A percentile compares a stretch with the other conserved stretches of the same genome.
Evolutionary conservation across 2,888 invertebrate species (phyloP).

Genomic region (Cryptocephalus primarius): DNA sequence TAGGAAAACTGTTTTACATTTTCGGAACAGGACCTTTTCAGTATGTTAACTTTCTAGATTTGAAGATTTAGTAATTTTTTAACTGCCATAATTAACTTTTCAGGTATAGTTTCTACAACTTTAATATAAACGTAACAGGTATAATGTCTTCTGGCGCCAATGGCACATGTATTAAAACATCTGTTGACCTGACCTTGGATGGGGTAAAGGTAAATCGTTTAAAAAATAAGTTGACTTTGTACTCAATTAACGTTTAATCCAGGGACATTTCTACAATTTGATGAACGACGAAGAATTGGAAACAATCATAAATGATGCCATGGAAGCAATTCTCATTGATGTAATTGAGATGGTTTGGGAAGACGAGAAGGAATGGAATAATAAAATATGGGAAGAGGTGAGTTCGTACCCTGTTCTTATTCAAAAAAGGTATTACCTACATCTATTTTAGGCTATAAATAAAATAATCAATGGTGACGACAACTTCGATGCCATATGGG

Average conservation of each 20-base stretch:
- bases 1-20: conserved; percentile 17
- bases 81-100: not conserved
- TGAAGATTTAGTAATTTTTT: not conserved
- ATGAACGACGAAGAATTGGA: conserved; percentile 12
- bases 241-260: not conserved
- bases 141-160: not conserved
- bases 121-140: not conserved
- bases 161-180: conserved; percentile 2
- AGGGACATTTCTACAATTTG: conserved; percentile 10
- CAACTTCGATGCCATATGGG: not conserved
- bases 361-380: conserved; percentile 9
- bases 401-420: not conserved
- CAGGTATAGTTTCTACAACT: not conserved
- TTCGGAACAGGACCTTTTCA: conserved; percentile 13
- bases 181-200: conserved; percentile 1
- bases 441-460: conserved; percentile 8
- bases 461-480: conserved; percentile 1
- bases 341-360: conserved; percentile 11
- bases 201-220: not conserved
- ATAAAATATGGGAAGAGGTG: conserved; percentile 10
- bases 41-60: conserved; percentile 3
- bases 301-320: conserved; percentile 8
- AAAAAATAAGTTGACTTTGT: no score
- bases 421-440: not conserved
- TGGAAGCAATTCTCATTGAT: conserved; percentile 9